Base-by-base conservation (phyloP, 2,888 invertebrate species). In the Drosophila mayaguana region DNA sequence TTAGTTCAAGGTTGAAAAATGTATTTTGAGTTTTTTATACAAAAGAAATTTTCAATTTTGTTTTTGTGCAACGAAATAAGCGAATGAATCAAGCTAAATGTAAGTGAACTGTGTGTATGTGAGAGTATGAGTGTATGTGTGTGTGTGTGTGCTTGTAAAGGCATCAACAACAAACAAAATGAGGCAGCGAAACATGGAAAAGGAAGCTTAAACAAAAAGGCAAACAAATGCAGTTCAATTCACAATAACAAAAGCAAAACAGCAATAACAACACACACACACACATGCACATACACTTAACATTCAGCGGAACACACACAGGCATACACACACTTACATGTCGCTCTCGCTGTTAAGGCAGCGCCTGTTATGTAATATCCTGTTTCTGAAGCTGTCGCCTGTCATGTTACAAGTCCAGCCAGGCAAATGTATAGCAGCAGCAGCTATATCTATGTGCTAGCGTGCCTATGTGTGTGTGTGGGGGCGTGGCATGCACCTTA, bases 291-390 rank as follows among this genome's bases (percentile, higher is more conserved):
- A 43, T 16, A 28, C 18, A 56, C 43, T 18, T 48, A 48, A 48
- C 28, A 8, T 28, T 8, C 32, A 50, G 14, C 50, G 18, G 22
- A 22, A 22, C 43, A 43, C 25, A 36, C 20, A 50, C 42, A 62
- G 12, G n/a, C n/a, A 57, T 11, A 57, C 11, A 57, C 36, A 74
- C 71, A 78, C 78, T 75, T 78, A 70, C 77, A 76, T 80, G 75
- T 69, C 62, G 62, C 56, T 64, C 50, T 38, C 28, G 28, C 76
- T 78, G 77, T 76, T 68, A 75, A 80, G 80, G 72, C 80, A 85
- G 86, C 83, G 89, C 84, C 84, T 89, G 84, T 85, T 85, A 85
- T 85, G 84, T 88, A 85, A 85, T 81, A 86, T 88, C 84, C 84
- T 85, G 78, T 81, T 87, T 83, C 86, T 83, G 77, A 83, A 83